These are phyloP conservation scores for Orchesellides sinensis DNA, from an alignment of 2,888 invertebrate genomes.

Conservation along the genomic window DNA sequence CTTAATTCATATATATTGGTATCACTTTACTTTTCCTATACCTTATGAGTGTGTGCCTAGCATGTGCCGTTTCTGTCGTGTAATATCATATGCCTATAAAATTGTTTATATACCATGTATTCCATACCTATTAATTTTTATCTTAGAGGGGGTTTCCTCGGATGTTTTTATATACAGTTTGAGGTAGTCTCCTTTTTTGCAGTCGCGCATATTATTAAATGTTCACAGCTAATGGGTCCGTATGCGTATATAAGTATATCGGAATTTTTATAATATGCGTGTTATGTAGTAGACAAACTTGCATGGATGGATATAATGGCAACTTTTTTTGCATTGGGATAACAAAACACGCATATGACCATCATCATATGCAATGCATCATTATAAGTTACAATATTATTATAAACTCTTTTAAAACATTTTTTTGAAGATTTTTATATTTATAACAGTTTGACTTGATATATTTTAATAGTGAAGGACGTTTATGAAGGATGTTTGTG, in stretches of 20 bases:
- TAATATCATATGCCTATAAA: too few relatives aligned
- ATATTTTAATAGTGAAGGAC: slow-evolving; percentile 47
- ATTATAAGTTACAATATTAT: neutral
- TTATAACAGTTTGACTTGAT: slow-evolving; percentile 35
- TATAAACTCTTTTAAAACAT: slow-evolving; percentile 26
- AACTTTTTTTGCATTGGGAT: neutral
- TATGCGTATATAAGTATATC: neutral
- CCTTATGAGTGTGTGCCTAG: too few relatives aligned
- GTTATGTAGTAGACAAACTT: neutral
- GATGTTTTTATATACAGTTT: slow-evolving; percentile 24
- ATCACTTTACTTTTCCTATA: slow-evolving; percentile 50
- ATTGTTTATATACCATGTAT: slow-evolving; percentile 17
- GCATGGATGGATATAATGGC: slow-evolving; percentile 4
- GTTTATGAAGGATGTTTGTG: slow-evolving; percentile 59
- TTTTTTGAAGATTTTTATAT: slow-evolving; percentile 35
- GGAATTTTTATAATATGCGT: slow-evolving; percentile 2
- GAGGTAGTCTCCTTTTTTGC: slow-evolving; percentile 51
- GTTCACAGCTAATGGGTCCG: neutral
- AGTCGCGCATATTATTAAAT: too few relatives aligned
- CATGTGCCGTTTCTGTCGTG: slow-evolving; percentile 6
- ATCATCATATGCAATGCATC: slow-evolving; percentile 11
- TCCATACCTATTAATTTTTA: slow-evolving; percentile 48
- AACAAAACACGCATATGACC: slow-evolving; percentile 47
- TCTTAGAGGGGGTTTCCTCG: slow-evolving; percentile 46
- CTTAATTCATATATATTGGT: slow-evolving; percentile 35